Base-by-base conservation (phyloP, 1,140 invertebrate genomes). In the Bilobella aurantiaca region DNA sequence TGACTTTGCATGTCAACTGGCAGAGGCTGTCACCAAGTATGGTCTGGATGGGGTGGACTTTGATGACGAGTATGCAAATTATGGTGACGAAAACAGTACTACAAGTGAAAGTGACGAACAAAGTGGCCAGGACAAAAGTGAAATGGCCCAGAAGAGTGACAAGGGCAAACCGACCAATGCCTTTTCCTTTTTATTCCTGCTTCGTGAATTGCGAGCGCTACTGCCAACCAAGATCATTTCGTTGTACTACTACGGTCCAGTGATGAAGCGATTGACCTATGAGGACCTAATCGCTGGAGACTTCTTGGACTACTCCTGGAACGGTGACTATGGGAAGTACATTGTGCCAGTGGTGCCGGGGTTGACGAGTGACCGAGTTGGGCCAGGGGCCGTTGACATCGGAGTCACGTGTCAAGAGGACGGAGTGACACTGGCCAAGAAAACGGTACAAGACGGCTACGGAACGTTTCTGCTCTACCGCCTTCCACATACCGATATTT, bases 291-390 rank as follows among this genome's bases (percentile, higher is more conserved):
- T n/a, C 0, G 65, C 65, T 56, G 65, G 65, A 1, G 46, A 56
- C 28, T 66, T 56, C 25, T n/a, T 66, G 23, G 34, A 66, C 46
- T 66, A 66, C 59, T 62, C 58, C 29, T 66, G 65, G 65, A 66
- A 66, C n/a, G 46, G 58, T 0, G 28, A 34, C 30, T 66, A 66
- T 25, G 65, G 58, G 12, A 2, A 28, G 1, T 66, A 53, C n/a
- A 8, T 5, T 21, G 31, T 46, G 3, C 65, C 65, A 0, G 56
- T 32, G 1, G 65, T 66, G 1, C 65, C 65, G 0, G 25, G 29
- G 1, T 30, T 66, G 28, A 29, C 31, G 5, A 49, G 16, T 1
- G 46, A 29, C n/a, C 49, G 25, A 16, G 1, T 62, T 1, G 29
- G 46, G 0, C 65, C 65, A 23, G 65, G 58, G 1, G 65, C 65